These are phyloP conservation scores for Operophtera brumata DNA, from an alignment of 2,888 invertebrate species.

Conservation along the genomic window DNA sequence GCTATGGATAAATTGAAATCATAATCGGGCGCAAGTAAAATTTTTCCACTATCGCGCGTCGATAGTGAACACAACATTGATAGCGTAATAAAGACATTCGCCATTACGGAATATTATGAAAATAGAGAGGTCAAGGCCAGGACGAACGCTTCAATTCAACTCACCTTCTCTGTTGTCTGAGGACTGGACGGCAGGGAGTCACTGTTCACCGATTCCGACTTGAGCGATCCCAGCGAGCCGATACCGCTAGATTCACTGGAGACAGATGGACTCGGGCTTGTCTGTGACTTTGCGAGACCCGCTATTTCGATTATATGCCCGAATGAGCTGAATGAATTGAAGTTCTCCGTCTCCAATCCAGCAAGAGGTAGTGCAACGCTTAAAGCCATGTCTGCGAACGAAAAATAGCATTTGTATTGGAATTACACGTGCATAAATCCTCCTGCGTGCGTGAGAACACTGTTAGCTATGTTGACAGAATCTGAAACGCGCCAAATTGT, in stretches of 20 bases:
- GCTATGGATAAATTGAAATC: neutral
- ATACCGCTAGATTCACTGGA: constrained; percentile 83
- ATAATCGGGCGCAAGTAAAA: constrained; percentile 38
- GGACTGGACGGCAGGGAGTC: constrained; percentile 77
- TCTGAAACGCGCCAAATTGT: constrained; percentile 73
- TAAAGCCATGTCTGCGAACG: constrained; percentile 81
- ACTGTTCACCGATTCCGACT: constrained; percentile 73
- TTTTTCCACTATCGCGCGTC: constrained; percentile 62
- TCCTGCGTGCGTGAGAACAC: constrained; percentile 64
- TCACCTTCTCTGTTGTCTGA: constrained; percentile 78
- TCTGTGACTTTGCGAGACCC: constrained; percentile 72
- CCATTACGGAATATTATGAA: constrained; percentile 81
- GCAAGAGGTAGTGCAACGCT: constrained; percentile 82
- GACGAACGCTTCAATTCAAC: constrained; percentile 63
- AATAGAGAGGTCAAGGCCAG: constrained; percentile 81
- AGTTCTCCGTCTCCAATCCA: constrained; percentile 78
- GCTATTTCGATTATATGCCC: constrained; percentile 77
- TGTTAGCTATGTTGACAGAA: constrained; percentile 72
- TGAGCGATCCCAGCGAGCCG: constrained; percentile 79
- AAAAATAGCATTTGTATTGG: constrained; percentile 59
- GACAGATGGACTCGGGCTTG: constrained; percentile 79
- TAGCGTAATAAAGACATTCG: constrained; percentile 70
- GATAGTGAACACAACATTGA: constrained; percentile 66
- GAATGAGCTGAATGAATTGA: constrained; percentile 72
- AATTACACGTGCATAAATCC: constrained; percentile 73